Conservation (phyloP, 2,797 vertebrate genomes). For the Chromobotia macracanthus region DNA sequence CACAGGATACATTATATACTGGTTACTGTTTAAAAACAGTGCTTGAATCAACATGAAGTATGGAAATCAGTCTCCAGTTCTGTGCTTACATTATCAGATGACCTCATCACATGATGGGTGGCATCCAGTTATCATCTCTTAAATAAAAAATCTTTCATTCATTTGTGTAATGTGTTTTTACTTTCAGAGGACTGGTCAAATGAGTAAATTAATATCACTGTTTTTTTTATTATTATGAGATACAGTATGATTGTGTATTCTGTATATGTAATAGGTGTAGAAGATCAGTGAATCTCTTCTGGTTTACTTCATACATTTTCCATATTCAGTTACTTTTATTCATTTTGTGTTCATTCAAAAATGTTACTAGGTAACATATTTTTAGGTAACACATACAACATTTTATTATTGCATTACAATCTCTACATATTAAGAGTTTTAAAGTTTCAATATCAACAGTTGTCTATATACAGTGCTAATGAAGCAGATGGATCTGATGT, state of each 20-base stretch:
- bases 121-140: neutral
- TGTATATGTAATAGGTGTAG: too few relatives aligned
- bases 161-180: neutral
- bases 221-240: too few relatives aligned
- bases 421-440: constrained; percentile 60
- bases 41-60: neutral
- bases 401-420: constrained; percentile 44
- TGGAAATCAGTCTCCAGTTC: too few relatives aligned
- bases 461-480: constrained; percentile 58
- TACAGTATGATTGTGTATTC: too few relatives aligned
- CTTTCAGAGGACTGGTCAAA: too few relatives aligned
- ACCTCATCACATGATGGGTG: neutral
- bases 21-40: neutral
- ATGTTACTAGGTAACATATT: too few relatives aligned
- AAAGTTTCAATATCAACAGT: constrained; percentile 49
- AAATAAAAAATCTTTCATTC: neutral
- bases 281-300: too few relatives aligned
- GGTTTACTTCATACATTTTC: too few relatives aligned
- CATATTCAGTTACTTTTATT: too few relatives aligned
- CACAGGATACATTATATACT: neutral
- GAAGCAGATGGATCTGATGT: constrained; percentile 18
- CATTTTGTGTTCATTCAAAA: neutral
- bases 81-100: neutral
- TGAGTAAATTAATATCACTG: too few relatives aligned
- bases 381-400: constrained; percentile 12